Evolutionary conservation across 1,140 invertebrate species (phyloP).

Genomic region (Nomia melanderi): DNA sequence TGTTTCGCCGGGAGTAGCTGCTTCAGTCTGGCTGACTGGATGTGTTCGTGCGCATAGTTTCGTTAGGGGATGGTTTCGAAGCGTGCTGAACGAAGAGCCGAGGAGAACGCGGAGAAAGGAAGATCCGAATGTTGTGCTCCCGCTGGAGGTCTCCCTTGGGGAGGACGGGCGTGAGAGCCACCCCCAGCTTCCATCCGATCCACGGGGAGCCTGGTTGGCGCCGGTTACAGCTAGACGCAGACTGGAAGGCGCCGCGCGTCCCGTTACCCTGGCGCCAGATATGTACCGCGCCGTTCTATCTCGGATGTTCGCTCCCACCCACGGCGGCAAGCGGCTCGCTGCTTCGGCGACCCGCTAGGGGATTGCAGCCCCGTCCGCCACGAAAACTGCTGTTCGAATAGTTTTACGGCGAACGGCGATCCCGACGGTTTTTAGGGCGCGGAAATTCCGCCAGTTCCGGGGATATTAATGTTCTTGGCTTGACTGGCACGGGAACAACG

Average conservation of each 20-base stretch:
- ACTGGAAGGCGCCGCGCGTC: conserved; percentile 62
- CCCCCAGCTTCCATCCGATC: background rate
- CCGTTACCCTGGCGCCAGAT: conserved; percentile 66
- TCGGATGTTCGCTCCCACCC: conserved; percentile 3
- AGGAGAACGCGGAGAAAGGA: background rate
- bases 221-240: conserved; percentile 63
- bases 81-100: background rate
- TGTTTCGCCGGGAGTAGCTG: conserved; percentile 41
- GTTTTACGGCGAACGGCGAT: too few species aligned
- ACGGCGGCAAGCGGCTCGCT: too few species aligned
- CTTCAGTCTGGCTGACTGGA: conserved; percentile 5
- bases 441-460: too few species aligned
- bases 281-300: conserved; percentile 10
- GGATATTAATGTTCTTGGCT: too few species aligned
- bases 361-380: too few species aligned
- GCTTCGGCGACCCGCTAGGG: too few species aligned
- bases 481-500: too few species aligned
- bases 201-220: conserved; percentile 60
- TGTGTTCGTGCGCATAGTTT: conserved; percentile 25
- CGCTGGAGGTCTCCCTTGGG: background rate
- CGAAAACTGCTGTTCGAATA: too few species aligned
- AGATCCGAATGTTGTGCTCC: background rate
- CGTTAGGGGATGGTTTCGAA: background rate
- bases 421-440: too few species aligned
- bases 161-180: conserved; percentile 1